phyloP scores from a whole-genome alignment of 1,140 invertebrate genomes.

The Brachionus koreanus region DNA sequence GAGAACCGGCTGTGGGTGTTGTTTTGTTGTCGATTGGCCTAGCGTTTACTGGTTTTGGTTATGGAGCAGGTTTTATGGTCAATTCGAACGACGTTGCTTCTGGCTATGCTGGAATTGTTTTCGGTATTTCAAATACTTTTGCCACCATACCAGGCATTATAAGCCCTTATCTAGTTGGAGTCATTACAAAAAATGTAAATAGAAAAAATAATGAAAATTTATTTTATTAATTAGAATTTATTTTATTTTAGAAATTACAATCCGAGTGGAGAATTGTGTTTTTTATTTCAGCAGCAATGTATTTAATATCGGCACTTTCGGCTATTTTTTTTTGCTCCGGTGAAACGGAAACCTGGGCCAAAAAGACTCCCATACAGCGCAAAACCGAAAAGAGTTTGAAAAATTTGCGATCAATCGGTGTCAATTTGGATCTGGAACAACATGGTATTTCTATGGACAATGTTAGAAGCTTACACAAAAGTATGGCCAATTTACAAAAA shows the following conservation, averaged over 20 bases:
- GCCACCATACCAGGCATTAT: slow-evolving; percentile 80
- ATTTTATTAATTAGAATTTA: not conserved
- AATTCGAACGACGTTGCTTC: slow-evolving; percentile 47
- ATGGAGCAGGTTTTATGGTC: slow-evolving; percentile 43
- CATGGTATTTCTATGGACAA: not conserved
- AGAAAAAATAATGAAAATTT: not conserved
- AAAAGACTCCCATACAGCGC: slow-evolving; percentile 13
- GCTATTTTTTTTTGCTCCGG: slow-evolving; percentile 32
- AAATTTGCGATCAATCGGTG: slow-evolving; percentile 14
- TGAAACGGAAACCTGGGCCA: slow-evolving; percentile 34
- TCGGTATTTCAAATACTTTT: slow-evolving; percentile 79
- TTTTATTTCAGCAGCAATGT: slow-evolving; percentile 19
- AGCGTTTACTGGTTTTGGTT: slow-evolving; percentile 39
- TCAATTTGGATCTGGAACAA: slow-evolving; percentile 14
- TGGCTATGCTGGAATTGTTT: slow-evolving; percentile 67
- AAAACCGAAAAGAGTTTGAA: slow-evolving; percentile 40
- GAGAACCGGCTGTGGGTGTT: not conserved
- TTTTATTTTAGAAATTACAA: slow-evolving; percentile 15
- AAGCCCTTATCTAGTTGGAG: slow-evolving; percentile 50
- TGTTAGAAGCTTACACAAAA: slow-evolving; percentile 16
- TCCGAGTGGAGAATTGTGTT: slow-evolving; percentile 44
- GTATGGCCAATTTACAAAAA: slow-evolving; percentile 22
- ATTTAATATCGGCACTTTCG: not conserved
- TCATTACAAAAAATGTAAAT: slow-evolving; percentile 43
- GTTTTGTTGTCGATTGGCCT: slow-evolving; percentile 26